Evolutionary conservation across 2,797 vertebrate genomes (phyloP).

Genomic region (Phylloscopus collybita): DNA sequence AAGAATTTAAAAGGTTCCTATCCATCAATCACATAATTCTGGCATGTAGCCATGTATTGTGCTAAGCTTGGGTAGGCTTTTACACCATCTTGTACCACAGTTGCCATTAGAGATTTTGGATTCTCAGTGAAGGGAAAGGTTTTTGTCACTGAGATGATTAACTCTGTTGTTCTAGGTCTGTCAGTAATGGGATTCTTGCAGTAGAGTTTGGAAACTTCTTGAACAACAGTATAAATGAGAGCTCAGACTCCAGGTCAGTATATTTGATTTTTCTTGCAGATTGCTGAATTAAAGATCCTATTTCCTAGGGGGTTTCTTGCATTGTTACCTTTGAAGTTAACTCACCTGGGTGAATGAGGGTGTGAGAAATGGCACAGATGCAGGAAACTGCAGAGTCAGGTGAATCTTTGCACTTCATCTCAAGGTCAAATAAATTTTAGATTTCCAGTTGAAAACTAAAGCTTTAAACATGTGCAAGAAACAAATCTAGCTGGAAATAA

Average conservation of each 20-base stretch:
- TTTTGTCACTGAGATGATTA: neutral
- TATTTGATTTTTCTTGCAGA: neutral
- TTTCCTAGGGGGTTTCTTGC: neutral
- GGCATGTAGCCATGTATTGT: neutral
- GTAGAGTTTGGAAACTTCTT: constrained; percentile 85
- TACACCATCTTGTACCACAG: neutral
- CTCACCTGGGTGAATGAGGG: neutral
- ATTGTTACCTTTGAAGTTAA: neutral
- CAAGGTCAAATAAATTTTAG: neutral
- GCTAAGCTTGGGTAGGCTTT: neutral
- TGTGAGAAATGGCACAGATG: neutral
- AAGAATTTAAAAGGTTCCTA: neutral
- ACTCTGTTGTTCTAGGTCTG: constrained; percentile 75
- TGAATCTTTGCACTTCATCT: neutral
- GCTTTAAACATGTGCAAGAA: neutral
- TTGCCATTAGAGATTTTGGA: neutral
- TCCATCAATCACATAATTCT: neutral
- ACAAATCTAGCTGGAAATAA: neutral
- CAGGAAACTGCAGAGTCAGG: neutral
- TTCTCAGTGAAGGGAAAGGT: neutral
- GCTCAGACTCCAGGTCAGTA: constrained; percentile 81
- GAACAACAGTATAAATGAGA: constrained; percentile 80
- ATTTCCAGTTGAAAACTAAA: neutral
- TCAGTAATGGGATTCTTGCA: constrained; percentile 83
- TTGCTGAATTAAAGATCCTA: neutral